Conservation (phyloP, 2,113 vertebrate genomes). For the Plotosus lineatus region DNA sequence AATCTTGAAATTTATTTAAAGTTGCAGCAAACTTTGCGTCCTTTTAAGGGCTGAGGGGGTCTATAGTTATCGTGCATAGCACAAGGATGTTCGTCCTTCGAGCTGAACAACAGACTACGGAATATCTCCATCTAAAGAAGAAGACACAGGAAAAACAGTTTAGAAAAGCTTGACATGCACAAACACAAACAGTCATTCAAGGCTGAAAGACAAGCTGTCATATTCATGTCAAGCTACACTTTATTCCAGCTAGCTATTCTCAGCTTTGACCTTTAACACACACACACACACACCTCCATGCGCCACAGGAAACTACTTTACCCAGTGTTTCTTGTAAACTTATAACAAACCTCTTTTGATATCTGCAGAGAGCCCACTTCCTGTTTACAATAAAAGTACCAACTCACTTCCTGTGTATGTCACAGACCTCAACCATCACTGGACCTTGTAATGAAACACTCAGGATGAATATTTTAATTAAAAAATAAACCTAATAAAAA, state of each 20-base stretch:
- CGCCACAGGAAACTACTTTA: neutral
- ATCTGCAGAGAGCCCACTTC: conserved; percentile 21
- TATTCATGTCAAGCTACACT: neutral
- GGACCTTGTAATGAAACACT: neutral
- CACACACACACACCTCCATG: neutral
- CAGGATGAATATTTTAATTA: neutral
- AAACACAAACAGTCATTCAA: neutral
- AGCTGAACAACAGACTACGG: conserved; percentile 80
- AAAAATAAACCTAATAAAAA: neutral
- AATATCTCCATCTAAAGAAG: conserved; percentile 77
- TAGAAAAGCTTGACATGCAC: neutral
- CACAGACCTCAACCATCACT: neutral
- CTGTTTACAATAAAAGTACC: conserved; percentile 3
- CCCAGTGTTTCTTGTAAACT: neutral
- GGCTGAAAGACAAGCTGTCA: neutral
- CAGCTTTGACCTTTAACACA: neutral
- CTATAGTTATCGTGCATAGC: conserved; percentile 90
- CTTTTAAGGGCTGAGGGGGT: conserved; percentile 84
- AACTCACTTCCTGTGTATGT: neutral
- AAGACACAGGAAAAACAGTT: neutral
- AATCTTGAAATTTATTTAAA: conserved; percentile 63
- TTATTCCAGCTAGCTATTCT: neutral
- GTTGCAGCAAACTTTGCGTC: conserved; percentile 78
- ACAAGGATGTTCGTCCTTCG: conserved; percentile 75
- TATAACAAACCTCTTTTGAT: neutral